phyloP scores from a whole-genome alignment of 2,113 vertebrate species.

The Sylvilagus bachmani region DNA sequence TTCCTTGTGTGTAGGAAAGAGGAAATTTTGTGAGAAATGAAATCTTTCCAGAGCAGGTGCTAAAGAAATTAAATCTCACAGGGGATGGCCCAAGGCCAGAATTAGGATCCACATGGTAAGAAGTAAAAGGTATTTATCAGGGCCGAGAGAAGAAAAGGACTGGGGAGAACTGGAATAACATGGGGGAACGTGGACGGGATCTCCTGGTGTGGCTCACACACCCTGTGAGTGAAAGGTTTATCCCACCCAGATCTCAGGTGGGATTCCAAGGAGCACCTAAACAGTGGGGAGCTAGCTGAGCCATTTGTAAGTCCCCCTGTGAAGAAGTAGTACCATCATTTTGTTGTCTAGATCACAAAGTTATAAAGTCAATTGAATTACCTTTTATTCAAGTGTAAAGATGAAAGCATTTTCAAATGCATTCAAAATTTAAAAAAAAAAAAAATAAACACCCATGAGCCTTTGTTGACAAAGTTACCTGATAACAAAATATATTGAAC shows the following conservation, averaged over 20 bases:
- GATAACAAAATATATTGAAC: neutral
- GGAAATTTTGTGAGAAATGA: conserved; percentile 41
- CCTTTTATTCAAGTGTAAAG: neutral
- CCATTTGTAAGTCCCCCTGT: neutral
- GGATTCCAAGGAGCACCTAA: neutral
- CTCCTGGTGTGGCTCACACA: neutral
- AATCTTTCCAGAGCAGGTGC: conserved; percentile 54
- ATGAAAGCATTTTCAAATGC: neutral
- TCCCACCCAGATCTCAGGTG: neutral
- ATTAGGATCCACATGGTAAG: neutral
- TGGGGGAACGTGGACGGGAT: accelerated
- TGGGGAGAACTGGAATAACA: neutral
- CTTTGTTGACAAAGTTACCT: neutral
- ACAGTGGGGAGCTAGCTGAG: too few relatives aligned
- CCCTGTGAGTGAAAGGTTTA: neutral
- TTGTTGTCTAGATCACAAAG: neutral
- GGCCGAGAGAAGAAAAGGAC: neutral
- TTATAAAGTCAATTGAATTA: neutral
- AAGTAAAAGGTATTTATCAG: neutral
- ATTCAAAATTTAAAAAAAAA: conserved; percentile 4
- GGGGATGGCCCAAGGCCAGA: conserved; percentile 13
- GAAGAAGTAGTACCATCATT: neutral
- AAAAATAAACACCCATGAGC: neutral
- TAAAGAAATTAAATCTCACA: conserved; percentile 71
- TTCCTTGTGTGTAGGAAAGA: conserved; percentile 49